A percentile compares a stretch with the other conserved stretches of the same genome.
These are phyloP conservation scores for Operophtera brumata DNA, from an alignment of 2,888 invertebrate genomes.

Conservation along the genomic window DNA sequence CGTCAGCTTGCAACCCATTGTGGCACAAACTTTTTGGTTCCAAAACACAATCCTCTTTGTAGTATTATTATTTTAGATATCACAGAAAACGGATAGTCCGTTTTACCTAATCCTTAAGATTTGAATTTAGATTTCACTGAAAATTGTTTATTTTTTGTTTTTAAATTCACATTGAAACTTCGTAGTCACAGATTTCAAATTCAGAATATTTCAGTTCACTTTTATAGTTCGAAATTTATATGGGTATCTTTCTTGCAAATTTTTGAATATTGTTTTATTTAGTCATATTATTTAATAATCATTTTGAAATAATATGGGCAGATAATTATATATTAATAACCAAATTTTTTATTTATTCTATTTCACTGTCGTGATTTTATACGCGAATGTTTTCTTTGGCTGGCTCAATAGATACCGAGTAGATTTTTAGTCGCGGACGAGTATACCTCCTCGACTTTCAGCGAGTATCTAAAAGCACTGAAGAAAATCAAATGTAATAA, in stretches of 20 bases:
- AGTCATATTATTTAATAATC: background rate
- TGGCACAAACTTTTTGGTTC: slow-evolving; percentile 1
- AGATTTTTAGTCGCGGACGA: background rate
- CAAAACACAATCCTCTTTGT: background rate
- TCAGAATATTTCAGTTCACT: background rate
- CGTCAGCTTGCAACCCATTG: slow-evolving; percentile 88
- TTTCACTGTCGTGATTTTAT: background rate
- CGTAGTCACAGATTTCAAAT: background rate
- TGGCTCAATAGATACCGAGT: background rate
- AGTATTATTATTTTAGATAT: background rate
- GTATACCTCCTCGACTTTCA: slow-evolving; percentile 18
- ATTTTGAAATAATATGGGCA: background rate
- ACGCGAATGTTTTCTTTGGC: slow-evolving; percentile 1
- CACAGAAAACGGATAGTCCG: background rate
- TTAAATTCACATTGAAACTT: background rate
- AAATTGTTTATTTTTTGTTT: background rate
- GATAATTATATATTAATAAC: background rate
- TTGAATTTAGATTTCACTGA: background rate
- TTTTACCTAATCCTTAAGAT: background rate
- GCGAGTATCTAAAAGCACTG: slow-evolving; percentile 41
- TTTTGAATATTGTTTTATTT: background rate
- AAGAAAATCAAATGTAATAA: slow-evolving; percentile 47
- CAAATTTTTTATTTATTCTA: background rate
- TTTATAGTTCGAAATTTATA: background rate
- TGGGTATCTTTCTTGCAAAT: background rate